Base-by-base conservation (phyloP, 2,888 invertebrate genomes). In the Phyllotreta cruciferae region DNA sequence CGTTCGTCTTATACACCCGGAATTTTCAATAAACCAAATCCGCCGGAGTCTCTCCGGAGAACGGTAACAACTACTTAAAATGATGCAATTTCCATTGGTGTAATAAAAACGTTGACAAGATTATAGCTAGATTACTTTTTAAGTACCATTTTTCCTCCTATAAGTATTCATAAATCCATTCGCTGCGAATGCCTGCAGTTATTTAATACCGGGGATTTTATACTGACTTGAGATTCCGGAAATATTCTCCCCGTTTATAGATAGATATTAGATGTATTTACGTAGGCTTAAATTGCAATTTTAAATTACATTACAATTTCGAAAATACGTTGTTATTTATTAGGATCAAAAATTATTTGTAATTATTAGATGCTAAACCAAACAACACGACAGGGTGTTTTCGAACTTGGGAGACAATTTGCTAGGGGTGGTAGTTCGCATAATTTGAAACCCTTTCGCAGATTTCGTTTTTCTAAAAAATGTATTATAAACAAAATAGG, bases 101-200 rank as follows among this genome's bases (percentile, higher is more conserved):
- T 49, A 56, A 56, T 56, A 56, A 56, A 56, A 56, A 42, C 45
- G 13, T 56, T 56, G 56, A 44, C 45, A 34, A 56, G 56, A 56
- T 56, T 56, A 56, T 56, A 13, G 10, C 41, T 9, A 54, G 54
- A 54, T 54, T 42, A 41, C 56, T 56, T 56, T 56, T 56, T 37
- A 56, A 56, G 45, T 44, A 56, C 44, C 56, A 45, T 56, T 56
- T 35, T 45, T 35, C 35, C 56, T 13, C 45, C 45, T 14, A 36
- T 56, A 56, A 56, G 56, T 56, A 56, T 56, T 56, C 45, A 56
- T 56, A 56, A 56, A 45, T 56, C 45, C 56, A 56, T 56, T 56
- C 37, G 6, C 35, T 9, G 7, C 10, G 35, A 49, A 35, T 34
- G 35, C 36, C 49, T 34, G 13, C 8, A 35, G 49, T 49, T 49